Evolutionary conservation across 2,797 vertebrate genomes (phyloP), one percentile per base, ranked within the genome.

Genomic region (Siniperca undulata): DNA sequence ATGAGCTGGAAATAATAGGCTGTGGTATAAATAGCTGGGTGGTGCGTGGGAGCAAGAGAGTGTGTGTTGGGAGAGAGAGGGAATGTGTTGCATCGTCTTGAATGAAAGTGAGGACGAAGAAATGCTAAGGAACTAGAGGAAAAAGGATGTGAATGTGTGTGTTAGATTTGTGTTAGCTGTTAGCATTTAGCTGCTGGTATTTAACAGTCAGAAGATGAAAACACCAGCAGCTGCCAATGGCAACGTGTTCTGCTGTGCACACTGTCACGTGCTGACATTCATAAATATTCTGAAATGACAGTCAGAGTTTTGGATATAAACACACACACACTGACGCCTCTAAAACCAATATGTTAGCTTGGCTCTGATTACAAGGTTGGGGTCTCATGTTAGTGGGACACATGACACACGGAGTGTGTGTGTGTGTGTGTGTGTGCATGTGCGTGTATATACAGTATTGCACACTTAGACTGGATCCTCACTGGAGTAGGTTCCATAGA

Each of bases 1-100:
- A 89, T 70, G 89, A 92, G 90, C 89, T 90, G 85, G 79, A 91
- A 91, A 90, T 94, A 92, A 93, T 89, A 84, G 83, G 81, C 77
- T 77, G 81, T 0, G 79, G 52, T 93, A 93, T 89, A 93, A 92
- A 94, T 94, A 94, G 88, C 81, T 40, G 38, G 46, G 24, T 10
- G 46, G 46, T 42, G 82, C 56, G 88, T 91, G 87, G 86, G 83
- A 72, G 84, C 58, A 2, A 56, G 75, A 53, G 80, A 84, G 87
- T 86, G 83, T 86, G 78, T 87, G 79, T 84, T 67, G 77, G 85
- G 77, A 61, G 60, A 40, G 36, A 74, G 53, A 78, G 71, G 42
- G 64, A 74, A 81, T 83, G 80, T 86, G 86, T 74, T 74, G 71
- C 66, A 70, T 38, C 17, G 48, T 60, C 53, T 84, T 84, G 62